A percentile compares a stretch with the other conserved stretches of the same genome.
Conservation (phyloP, 2,113 vertebrate genomes). For the Nyctibius bracteatus region DNA sequence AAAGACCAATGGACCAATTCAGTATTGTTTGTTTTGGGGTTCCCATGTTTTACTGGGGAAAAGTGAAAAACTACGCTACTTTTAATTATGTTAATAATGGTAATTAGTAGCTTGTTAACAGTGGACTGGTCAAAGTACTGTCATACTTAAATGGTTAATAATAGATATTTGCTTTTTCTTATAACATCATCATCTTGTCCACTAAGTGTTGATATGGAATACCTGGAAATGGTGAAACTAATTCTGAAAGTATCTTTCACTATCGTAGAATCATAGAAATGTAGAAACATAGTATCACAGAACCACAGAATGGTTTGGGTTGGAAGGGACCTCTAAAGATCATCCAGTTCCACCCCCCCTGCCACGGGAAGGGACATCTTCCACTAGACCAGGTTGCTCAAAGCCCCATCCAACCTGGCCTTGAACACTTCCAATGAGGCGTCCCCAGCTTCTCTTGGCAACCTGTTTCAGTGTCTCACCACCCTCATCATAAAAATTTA, state of each 20-base stretch:
- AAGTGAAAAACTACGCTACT: not conserved
- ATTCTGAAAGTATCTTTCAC: not conserved
- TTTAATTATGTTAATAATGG: not conserved
- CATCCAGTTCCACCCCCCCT: fast-evolving
- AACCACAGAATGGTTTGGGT: no score
- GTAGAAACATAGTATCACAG: not conserved
- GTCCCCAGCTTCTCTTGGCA: not conserved
- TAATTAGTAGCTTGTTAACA: not conserved
- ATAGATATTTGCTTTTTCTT: not conserved
- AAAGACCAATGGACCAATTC: not conserved
- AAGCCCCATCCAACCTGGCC: not conserved
- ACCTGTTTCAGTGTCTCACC: not conserved
- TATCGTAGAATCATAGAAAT: not conserved
- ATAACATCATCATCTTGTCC: not conserved
- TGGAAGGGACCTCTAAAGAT: not conserved
- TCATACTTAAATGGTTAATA: not conserved
- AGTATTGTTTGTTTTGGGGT: not conserved
- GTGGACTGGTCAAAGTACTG: not conserved
- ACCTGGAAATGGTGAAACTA: not conserved
- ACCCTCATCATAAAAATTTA: not conserved
- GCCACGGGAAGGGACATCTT: not conserved
- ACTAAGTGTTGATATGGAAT: not conserved
- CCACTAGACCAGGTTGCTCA: not conserved
- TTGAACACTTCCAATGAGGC: no score
- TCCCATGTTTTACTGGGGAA: not conserved